Evolutionary conservation across 1,140 invertebrate species (phyloP).

Genomic region (Bombus sylvicola): DNA sequence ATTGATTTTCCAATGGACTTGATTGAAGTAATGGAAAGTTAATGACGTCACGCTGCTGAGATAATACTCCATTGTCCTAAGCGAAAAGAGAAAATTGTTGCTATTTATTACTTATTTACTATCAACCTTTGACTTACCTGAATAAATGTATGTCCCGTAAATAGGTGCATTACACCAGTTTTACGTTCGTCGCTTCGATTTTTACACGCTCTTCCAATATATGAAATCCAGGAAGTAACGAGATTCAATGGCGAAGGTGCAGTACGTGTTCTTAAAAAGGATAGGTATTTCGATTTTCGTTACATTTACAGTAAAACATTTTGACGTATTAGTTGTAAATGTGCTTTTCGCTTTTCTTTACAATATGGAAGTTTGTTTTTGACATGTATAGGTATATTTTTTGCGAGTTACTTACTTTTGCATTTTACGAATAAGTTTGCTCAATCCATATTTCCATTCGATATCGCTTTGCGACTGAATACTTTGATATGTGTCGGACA

Average conservation of each 20-base stretch:
- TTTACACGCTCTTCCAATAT: slow-evolving; percentile 85
- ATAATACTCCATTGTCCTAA: slow-evolving; percentile 69
- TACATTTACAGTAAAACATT: background rate
- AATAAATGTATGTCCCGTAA: slow-evolving; percentile 51
- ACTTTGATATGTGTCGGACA: slow-evolving; percentile 99
- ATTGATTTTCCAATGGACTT: slow-evolving; percentile 90
- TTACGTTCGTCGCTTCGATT: slow-evolving; percentile 56
- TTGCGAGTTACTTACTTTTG: slow-evolving; percentile 84
- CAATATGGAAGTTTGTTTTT: background rate
- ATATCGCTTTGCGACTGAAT: slow-evolving; percentile 99
- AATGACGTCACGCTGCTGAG: slow-evolving; percentile 61
- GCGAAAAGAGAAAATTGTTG: slow-evolving; percentile 8
- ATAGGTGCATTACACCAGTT: slow-evolving; percentile 70
- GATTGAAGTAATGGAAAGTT: slow-evolving; percentile 83
- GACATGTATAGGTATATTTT: background rate
- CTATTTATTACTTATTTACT: background rate
- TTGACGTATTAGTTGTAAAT: background rate
- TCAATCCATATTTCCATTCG: slow-evolving; percentile 99
- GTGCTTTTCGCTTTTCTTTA: background rate
- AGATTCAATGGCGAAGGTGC: slow-evolving; percentile 98
- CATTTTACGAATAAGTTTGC: slow-evolving; percentile 99
- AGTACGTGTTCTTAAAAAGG: slow-evolving; percentile 89
- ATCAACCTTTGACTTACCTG: slow-evolving; percentile 56
- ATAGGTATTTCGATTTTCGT: background rate
- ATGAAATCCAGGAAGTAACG: slow-evolving; percentile 94